Evolutionary conservation across 2,797 vertebrate species (phyloP).

Genomic region (Poeciliopsis infans): DNA sequence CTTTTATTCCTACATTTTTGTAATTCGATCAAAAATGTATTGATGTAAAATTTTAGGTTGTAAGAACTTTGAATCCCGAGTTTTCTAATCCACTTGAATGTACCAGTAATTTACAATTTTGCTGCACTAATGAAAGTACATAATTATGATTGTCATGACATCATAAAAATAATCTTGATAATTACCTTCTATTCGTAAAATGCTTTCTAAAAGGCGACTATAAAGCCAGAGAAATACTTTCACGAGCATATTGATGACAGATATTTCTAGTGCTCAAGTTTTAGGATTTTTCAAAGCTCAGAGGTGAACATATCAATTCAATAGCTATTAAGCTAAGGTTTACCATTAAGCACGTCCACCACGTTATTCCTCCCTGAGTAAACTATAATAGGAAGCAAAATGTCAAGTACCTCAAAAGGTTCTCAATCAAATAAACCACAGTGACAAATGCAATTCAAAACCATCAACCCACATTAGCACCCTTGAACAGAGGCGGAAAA

Average conservation of each 20-base stretch:
- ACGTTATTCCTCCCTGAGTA: constrained; percentile 13
- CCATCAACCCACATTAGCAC: constrained; percentile 75
- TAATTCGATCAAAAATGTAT: not conserved
- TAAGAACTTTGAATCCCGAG: not conserved
- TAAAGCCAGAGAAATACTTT: not conserved
- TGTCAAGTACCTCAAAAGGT: constrained; percentile 65
- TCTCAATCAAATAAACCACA: constrained; percentile 69
- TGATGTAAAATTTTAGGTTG: not conserved
- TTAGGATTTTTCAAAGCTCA: constrained; percentile 4
- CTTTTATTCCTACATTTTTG: not conserved
- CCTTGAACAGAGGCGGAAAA: constrained; percentile 46
- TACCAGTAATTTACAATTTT: not conserved
- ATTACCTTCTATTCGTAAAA: not conserved
- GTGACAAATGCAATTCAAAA: constrained; percentile 73
- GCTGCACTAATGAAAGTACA: no score
- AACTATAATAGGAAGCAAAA: constrained; percentile 56
- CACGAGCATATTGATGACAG: not conserved
- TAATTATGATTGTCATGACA: no score
- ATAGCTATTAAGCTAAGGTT: constrained; percentile 2
- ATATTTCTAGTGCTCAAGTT: not conserved
- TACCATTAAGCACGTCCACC: not conserved
- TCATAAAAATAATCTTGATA: not conserved
- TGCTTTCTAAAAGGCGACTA: not conserved
- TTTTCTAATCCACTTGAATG: not conserved
- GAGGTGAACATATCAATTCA: not conserved